These are phyloP conservation scores for Andrena dorsata DNA, from an alignment of 2,888 invertebrate genomes.

Conservation along the genomic window DNA sequence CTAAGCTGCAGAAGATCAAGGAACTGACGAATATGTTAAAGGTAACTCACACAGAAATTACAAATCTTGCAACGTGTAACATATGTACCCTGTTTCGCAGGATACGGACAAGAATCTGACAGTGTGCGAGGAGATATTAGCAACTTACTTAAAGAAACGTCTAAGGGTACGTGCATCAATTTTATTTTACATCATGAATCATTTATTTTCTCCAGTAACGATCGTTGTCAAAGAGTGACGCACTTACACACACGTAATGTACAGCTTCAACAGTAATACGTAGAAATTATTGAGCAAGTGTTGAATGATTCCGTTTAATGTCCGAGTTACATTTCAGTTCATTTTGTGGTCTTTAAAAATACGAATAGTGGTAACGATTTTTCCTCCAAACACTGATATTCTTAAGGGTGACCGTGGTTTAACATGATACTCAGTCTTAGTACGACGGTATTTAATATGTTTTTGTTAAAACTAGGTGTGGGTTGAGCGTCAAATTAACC, in stretches of 20 bases:
- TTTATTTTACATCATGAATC: constrained; percentile 11
- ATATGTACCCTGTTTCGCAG: constrained; percentile 57
- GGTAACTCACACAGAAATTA: constrained; percentile 54
- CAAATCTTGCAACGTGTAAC: background rate
- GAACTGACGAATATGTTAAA: constrained; percentile 74
- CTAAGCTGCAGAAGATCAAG: constrained; percentile 71
- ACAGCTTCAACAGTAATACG: background rate
- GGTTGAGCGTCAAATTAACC: background rate
- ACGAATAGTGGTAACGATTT: background rate
- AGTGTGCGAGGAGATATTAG: constrained; percentile 78
- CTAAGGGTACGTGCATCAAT: constrained; percentile 72
- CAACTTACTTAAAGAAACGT: constrained; percentile 74
- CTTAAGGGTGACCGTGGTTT: background rate
- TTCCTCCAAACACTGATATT: background rate
- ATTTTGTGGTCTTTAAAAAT: background rate
- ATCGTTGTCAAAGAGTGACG: background rate
- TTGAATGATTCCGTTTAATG: background rate
- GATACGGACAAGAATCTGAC: constrained; percentile 79
- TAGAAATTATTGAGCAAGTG: background rate
- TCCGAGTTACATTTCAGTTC: background rate
- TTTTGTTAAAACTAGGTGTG: background rate
- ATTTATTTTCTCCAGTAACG: constrained; percentile 20
- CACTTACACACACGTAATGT: constrained; percentile 5
- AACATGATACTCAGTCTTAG: constrained; percentile 27
- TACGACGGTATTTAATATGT: background rate